Percentiles rank a stretch among this genome's conserved stretches.
Evolutionary conservation across 2,797 vertebrate species (phyloP).

Genomic region (Oophaga sylvatica): DNA sequence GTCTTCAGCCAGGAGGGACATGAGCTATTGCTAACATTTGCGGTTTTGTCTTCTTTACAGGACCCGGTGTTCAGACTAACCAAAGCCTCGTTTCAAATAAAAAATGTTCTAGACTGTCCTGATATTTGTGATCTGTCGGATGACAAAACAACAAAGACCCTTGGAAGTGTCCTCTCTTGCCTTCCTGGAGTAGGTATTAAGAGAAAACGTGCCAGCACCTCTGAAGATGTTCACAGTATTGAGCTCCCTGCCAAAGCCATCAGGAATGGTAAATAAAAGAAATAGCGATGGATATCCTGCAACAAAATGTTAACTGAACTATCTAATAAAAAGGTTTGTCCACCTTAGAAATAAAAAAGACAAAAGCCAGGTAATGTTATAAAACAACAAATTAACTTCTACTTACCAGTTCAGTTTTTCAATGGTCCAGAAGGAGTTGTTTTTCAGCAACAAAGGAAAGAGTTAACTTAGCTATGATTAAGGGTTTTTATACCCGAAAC

Average conservation of each 20-base stretch:
- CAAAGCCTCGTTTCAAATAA: slow-evolving; percentile 71
- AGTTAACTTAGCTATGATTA: too few species aligned
- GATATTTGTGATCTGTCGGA: slow-evolving; percentile 68
- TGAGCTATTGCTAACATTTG: neutral
- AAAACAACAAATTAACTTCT: too few species aligned
- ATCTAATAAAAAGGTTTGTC: too few species aligned
- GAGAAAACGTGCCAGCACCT: slow-evolving; percentile 78
- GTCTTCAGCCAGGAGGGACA: neutral
- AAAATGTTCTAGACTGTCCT: slow-evolving; percentile 67
- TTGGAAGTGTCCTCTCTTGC: slow-evolving; percentile 74
- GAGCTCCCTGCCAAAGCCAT: slow-evolving; percentile 75
- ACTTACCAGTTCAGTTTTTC: too few species aligned
- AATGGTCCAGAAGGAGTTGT: too few species aligned
- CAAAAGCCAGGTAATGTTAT: too few species aligned
- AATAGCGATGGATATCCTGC: neutral
- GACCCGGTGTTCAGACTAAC: slow-evolving; percentile 74
- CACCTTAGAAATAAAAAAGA: too few species aligned
- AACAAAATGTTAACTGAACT: neutral
- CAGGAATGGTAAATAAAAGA: slow-evolving; percentile 74
- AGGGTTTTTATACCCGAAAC: too few species aligned
- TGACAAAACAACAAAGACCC: slow-evolving; percentile 75
- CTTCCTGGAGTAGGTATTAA: slow-evolving; percentile 77
- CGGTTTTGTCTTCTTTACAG: slow-evolving; percentile 65
- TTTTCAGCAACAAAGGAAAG: too few species aligned
- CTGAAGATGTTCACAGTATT: slow-evolving; percentile 65